phyloP scores from a whole-genome alignment of 2,113 vertebrate species.

The Antechinus flavipes region DNA sequence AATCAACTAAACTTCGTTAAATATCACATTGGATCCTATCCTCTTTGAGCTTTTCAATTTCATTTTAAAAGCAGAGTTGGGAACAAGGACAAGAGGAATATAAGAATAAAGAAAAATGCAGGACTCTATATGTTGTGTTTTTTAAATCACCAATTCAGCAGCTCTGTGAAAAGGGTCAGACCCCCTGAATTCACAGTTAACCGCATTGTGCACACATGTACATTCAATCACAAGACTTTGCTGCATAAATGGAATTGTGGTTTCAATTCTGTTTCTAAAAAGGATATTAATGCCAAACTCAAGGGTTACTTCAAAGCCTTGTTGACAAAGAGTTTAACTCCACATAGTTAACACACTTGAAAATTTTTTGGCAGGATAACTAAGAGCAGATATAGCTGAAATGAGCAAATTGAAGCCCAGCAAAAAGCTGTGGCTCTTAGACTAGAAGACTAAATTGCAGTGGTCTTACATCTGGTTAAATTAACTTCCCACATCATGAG shows the following conservation, averaged over 20 bases:
- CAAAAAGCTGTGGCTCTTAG: conserved; percentile 64
- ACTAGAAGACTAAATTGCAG: conserved; percentile 73
- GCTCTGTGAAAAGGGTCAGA: conserved; percentile 16
- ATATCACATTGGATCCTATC: conserved; percentile 1
- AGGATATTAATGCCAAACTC: conserved; percentile 6
- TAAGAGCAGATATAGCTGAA: conserved; percentile 55
- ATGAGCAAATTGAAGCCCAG: conserved; percentile 69
- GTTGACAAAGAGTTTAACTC: background rate
- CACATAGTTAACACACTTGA: background rate
- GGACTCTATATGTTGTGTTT: background rate
- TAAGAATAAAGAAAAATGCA: conserved; percentile 1
- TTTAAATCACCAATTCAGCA: conserved; percentile 25
- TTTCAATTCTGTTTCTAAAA: conserved; percentile 30
- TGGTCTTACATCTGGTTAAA: conserved; percentile 75
- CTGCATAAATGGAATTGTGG: background rate
- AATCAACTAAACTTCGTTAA: background rate
- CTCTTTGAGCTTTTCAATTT: background rate
- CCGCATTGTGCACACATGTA: background rate
- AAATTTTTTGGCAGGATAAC: conserved; percentile 57
- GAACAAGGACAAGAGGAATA: background rate
- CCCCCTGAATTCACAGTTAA: conserved; percentile 7
- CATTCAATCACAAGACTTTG: conserved; percentile 30
- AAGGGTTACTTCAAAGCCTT: conserved; percentile 37
- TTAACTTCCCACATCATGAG: conserved; percentile 70
- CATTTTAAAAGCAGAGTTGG: background rate